Percentiles rank a stretch among this genome's conserved stretches.
Evolutionary conservation across 2,888 invertebrate genomes (phyloP).

Genomic region (Stenodera caucasica): DNA sequence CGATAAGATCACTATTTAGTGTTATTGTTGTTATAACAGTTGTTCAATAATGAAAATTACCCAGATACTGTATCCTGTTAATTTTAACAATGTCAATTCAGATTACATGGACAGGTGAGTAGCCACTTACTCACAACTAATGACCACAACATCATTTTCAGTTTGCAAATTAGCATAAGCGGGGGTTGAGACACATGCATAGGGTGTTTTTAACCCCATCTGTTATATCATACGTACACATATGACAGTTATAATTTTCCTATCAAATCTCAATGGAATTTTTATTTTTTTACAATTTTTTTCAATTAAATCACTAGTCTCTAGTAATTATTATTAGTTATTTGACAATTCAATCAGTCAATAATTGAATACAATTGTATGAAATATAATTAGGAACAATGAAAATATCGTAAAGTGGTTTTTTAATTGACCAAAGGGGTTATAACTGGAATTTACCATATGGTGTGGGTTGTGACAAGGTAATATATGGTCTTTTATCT

Average conservation of each 20-base stretch:
- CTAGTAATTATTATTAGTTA: neutral
- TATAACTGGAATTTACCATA: neutral
- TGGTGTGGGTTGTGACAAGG: neutral
- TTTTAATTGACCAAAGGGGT: neutral
- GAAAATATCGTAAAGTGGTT: neutral
- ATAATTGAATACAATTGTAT: neutral
- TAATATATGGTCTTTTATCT: neutral
- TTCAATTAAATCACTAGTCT: neutral
- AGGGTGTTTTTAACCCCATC: slow-evolving; percentile 25
- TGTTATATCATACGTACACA: slow-evolving; percentile 16
- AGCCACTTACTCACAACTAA: slow-evolving; percentile 24
- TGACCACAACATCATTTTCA: slow-evolving; percentile 35
- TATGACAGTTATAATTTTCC: slow-evolving; percentile 22
- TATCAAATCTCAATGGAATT: slow-evolving; percentile 9
- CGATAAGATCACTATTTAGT: neutral
- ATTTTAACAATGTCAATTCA: slow-evolving; percentile 5
- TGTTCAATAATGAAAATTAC: slow-evolving; percentile 6
- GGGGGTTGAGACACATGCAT: slow-evolving; percentile 32
- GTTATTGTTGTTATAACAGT: neutral
- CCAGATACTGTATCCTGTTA: neutral
- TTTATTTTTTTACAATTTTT: neutral
- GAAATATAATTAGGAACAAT: neutral
- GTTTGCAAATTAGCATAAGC: slow-evolving; percentile 40
- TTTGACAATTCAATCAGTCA: neutral
- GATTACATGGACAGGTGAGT: slow-evolving; percentile 19